Evolutionary conservation across 2,113 vertebrate genomes (phyloP).

Genomic region (Cryptomyrus ogoouensis): DNA sequence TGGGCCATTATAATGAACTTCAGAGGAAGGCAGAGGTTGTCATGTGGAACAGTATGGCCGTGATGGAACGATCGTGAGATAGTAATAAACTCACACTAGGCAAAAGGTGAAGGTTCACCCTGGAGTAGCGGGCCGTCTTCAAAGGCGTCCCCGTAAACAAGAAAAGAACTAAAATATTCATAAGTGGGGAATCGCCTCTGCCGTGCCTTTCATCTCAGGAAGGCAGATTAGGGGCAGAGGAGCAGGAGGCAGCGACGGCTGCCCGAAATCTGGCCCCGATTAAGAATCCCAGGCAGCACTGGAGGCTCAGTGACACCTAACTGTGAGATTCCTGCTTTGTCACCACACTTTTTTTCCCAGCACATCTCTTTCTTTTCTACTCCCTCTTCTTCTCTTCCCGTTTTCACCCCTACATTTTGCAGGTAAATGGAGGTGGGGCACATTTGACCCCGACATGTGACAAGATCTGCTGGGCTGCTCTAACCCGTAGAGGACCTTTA

Average conservation of each 20-base stretch:
- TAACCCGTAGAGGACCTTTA: background rate
- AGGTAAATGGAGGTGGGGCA: background rate
- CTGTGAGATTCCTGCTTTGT: background rate
- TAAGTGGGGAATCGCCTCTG: conserved; percentile 24
- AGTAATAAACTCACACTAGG: conserved; percentile 19
- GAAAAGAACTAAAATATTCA: conserved; percentile 48
- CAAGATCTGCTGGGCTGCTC: background rate
- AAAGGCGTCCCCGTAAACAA: conserved; percentile 39
- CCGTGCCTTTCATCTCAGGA: conserved; percentile 34
- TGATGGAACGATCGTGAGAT: background rate
- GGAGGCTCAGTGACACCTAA: background rate
- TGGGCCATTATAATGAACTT: background rate
- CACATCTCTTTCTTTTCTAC: background rate
- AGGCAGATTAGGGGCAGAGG: conserved; percentile 14
- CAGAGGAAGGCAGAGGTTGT: background rate
- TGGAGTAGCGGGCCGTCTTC: conserved; percentile 27
- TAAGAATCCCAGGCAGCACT: background rate
- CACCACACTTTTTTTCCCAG: background rate
- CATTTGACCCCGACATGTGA: background rate
- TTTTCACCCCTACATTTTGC: background rate
- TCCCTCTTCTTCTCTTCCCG: background rate
- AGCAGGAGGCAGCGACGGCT: background rate
- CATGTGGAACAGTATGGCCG: background rate
- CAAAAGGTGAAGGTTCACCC: conserved; percentile 13
- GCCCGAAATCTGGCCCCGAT: background rate